Conservation (phyloP, 2,797 vertebrate species). For the Lophotriccus pileatus region DNA sequence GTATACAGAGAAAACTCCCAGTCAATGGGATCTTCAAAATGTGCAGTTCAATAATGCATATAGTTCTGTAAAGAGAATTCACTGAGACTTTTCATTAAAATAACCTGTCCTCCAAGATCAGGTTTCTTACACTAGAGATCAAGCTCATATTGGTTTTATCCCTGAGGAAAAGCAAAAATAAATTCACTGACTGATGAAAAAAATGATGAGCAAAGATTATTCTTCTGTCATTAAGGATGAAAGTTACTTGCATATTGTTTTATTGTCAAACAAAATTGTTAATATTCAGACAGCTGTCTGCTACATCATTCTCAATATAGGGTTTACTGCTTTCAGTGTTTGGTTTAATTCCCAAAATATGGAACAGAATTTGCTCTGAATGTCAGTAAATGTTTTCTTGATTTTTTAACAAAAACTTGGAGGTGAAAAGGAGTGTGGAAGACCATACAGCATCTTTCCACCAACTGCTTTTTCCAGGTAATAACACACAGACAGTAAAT, state of each 20-base stretch:
- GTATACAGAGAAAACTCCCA: not conserved
- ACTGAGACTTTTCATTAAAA: not conserved
- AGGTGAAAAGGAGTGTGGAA: not conserved
- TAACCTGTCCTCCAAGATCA: not conserved
- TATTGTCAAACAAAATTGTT: not conserved
- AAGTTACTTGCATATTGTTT: not conserved
- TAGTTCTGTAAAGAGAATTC: not conserved
- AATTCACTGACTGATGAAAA: not conserved
- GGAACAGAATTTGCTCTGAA: not conserved
- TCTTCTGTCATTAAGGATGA: not conserved
- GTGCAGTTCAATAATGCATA: not conserved
- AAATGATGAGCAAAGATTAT: not conserved
- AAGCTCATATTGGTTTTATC: not conserved
- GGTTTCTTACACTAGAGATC: not conserved
- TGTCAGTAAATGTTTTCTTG: not conserved
- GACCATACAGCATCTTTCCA: not conserved
- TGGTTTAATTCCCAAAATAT: not conserved
- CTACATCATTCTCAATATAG: not conserved
- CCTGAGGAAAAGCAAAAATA: not conserved
- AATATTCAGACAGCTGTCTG: not conserved
- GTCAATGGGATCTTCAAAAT: not conserved
- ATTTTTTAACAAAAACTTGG: not conserved
- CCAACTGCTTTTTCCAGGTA: not conserved
- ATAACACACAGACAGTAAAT: not conserved
- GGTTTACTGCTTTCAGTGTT: not conserved